phyloP scores from a whole-genome alignment of 2,797 vertebrate genomes.

The Clarias fuscus region DNA sequence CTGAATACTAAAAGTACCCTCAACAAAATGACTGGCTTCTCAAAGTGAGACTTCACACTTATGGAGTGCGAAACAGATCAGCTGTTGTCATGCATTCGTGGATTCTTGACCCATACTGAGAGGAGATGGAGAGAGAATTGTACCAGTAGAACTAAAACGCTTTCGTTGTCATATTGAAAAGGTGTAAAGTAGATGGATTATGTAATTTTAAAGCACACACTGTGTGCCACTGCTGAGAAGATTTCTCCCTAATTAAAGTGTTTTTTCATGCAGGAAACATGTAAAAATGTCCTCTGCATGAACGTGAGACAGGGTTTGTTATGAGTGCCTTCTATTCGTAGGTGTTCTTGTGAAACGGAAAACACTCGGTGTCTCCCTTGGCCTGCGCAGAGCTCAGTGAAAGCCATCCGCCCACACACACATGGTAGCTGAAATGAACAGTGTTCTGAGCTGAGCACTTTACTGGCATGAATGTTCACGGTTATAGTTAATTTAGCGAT shows the following conservation, averaged over 20 bases:
- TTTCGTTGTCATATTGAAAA: background rate
- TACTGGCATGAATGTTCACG: background rate
- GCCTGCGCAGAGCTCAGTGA: constrained; percentile 11
- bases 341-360: constrained; percentile 25
- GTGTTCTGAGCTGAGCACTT: background rate
- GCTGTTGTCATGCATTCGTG: constrained; percentile 26
- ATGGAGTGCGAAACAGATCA: constrained; percentile 14
- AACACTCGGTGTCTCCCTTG: constrained; percentile 17
- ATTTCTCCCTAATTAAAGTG: background rate
- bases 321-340: constrained; percentile 28
- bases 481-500: background rate
- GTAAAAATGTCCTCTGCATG: constrained; percentile 7
- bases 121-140: constrained; percentile 4
- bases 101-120: constrained; percentile 25
- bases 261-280: background rate
- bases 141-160: background rate
- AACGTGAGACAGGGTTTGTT: background rate
- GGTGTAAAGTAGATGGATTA: background rate
- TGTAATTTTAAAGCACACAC: background rate
- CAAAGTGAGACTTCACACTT: constrained; percentile 16
- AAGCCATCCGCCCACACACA: constrained; percentile 25
- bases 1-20: constrained; percentile 10
- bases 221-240: background rate
- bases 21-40: constrained; percentile 32
- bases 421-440: constrained; percentile 4